Base-by-base conservation (phyloP, 2,113 vertebrate species). In the Sterna hirundo region DNA sequence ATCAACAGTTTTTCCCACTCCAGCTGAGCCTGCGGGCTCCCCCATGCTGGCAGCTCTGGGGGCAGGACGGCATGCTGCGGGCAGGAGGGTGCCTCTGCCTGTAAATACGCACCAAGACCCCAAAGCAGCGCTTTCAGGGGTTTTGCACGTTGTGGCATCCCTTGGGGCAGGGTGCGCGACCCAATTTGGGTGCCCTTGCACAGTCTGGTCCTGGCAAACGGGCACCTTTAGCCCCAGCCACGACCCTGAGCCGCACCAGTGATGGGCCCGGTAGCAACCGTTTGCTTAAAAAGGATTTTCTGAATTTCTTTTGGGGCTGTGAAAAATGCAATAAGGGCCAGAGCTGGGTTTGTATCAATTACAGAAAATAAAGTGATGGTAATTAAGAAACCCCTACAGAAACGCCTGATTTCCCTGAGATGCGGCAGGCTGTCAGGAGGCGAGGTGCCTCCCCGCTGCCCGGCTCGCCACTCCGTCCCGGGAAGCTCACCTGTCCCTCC, bases 201-300 rank as follows among this genome's bases (percentile, higher is more conserved):
- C 26, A 4, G 0, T 1, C 9, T 1, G 3, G 17, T 69, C 29
- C 64, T 2, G 1, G 20, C 2, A 71, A 34, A 44, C 0, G 0
- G 30, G 6, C 10, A 10, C 21, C 21, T 75, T 47, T 4, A 6
- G 9, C 29, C 27, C 61, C 11, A 8, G 64, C n/a, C 6, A 1
- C 0, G 1, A 25, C 40, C 11, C 4, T 0, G 4, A 15, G 5
- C 64, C 5, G 2, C 20, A 32, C n/a, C 1, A 0, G 49, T 7
- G 66, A 8, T 9, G 47, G 29, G 16, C 58, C 52, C 65, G 30
- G 91, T 22, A 54, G 30, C 46, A 78, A 3, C 64, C 6, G 1
- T 58, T 87, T 34, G 23, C 25, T 46, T 55, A 23, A 21, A 44
- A 44, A 5, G 34, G 36, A 15, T 90, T n/a, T 4, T 34, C 4